Base-by-base conservation (phyloP, 2,113 vertebrate genomes). In the Mugil cephalus region DNA sequence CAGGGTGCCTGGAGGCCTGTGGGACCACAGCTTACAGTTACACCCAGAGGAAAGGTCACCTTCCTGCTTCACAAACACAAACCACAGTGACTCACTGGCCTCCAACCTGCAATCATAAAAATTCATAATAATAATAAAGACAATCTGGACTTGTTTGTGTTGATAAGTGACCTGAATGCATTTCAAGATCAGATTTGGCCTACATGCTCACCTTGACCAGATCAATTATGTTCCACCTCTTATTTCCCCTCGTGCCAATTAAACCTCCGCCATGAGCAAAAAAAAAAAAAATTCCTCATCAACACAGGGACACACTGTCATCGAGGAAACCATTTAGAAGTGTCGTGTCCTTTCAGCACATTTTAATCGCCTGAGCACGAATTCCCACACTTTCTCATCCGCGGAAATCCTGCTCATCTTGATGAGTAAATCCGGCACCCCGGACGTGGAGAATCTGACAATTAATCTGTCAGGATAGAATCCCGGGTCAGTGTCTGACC, bases 31-130 rank as follows among this genome's bases (percentile, higher is more conserved):
- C 64, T 78, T 85, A 79, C 80, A 73, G 69, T 58, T 71, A 39
- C 73, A 77, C 77, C 48, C 74, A 40, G 30, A 38, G 76, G 38
- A 90, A 87, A 87, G 87, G 88, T 87, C 85, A 88, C 83, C 83
- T 82, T 83, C 74, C 67, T 69, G 70, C 73, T 76, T 19, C 68
- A 69, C 51, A 53, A 66, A 78, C 71, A 74, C 19, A 40, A 75
- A 50, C 18, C 30, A 21, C 34, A 70, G 21, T 71, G 80, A 77
- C 34, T 84, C 69, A 47, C 14, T 42, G 52, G 50, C 43, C 46
- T 55, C 34, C 21, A 40, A 38, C 36, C 7, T n/a, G 74, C 5
- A 12, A 19, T 39, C 62, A 36, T 53, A 10, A 69, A n/a, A 77
- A 70, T 63, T 2, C 43, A 36, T 30, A 30, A 60, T 10, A 8